Percentiles rank a stretch among this genome's conserved stretches.
These are phyloP conservation scores for Morelia viridis DNA, from an alignment of 2,797 vertebrate genomes.

Conservation along the genomic window DNA sequence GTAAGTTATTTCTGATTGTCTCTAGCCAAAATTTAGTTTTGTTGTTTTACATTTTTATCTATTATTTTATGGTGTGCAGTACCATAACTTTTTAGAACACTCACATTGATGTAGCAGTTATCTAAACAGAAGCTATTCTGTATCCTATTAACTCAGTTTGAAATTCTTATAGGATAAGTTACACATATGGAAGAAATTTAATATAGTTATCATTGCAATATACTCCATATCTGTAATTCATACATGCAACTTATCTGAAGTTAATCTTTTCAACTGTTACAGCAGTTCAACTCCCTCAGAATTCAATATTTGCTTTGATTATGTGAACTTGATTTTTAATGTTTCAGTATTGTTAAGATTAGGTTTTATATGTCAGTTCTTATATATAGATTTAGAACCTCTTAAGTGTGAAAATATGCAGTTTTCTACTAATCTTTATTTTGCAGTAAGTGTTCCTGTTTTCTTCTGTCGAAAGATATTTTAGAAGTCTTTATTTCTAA, in stretches of 20 bases:
- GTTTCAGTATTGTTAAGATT: background rate
- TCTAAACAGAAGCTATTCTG: background rate
- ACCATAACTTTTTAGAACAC: background rate
- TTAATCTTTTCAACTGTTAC: background rate
- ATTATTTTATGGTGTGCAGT: background rate
- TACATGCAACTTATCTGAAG: background rate
- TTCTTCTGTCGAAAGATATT: background rate
- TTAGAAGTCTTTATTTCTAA: background rate
- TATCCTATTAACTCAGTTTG: background rate
- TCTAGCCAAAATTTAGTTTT: background rate
- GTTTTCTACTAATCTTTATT: background rate
- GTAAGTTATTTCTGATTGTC: background rate
- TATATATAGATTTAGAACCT: background rate
- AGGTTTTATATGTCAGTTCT: background rate
- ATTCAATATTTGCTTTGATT: background rate
- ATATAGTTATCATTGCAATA: background rate
- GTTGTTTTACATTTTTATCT: background rate
- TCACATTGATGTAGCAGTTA: background rate
- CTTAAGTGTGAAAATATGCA: background rate
- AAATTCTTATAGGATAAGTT: background rate
- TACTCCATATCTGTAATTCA: background rate
- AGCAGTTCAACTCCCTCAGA: background rate
- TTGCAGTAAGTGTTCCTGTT: background rate
- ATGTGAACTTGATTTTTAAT: background rate
- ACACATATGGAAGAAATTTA: background rate